Percentiles rank a stretch among this genome's conserved stretches.
These are phyloP conservation scores for Abrostola triplasia DNA, from an alignment of 2,888 invertebrate genomes.

Conservation along the genomic window DNA sequence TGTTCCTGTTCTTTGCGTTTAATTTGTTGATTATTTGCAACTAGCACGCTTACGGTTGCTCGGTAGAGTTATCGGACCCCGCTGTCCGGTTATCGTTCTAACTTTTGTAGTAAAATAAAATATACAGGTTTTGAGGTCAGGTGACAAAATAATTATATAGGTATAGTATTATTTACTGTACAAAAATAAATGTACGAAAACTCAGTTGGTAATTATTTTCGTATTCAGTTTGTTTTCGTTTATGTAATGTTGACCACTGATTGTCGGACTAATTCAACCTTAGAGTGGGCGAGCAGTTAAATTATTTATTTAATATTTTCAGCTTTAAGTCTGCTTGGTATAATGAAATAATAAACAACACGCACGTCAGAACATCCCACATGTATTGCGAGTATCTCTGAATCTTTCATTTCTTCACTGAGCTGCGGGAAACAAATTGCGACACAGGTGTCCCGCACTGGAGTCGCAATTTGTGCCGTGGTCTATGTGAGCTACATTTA, in stretches of 20 bases:
- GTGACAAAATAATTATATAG: constrained; percentile 9
- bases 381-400: constrained; percentile 13
- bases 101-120: constrained; percentile 18
- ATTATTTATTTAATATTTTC: background rate
- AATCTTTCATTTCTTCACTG: constrained; percentile 21
- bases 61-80: constrained; percentile 30
- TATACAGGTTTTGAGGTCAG: constrained; percentile 37
- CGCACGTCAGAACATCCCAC: background rate
- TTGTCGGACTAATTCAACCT: background rate
- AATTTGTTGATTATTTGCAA: constrained; percentile 42
- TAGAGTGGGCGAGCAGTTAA: too few relatives aligned
- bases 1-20: constrained; percentile 41
- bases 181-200: constrained; percentile 20
- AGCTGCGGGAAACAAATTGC: constrained; percentile 34
- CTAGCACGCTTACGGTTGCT: constrained; percentile 25
- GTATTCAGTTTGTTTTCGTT: background rate
- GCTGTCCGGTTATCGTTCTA: constrained; percentile 24
- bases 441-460: constrained; percentile 44
- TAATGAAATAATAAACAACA: constrained; percentile 3
- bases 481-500: constrained; percentile 9
- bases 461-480: constrained; percentile 43
- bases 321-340: background rate
- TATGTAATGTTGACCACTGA: background rate
- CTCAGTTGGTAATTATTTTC: constrained; percentile 4
- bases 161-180: too few relatives aligned